Conservation (phyloP, 2,113 vertebrate genomes). For the Columbina picui region DNA sequence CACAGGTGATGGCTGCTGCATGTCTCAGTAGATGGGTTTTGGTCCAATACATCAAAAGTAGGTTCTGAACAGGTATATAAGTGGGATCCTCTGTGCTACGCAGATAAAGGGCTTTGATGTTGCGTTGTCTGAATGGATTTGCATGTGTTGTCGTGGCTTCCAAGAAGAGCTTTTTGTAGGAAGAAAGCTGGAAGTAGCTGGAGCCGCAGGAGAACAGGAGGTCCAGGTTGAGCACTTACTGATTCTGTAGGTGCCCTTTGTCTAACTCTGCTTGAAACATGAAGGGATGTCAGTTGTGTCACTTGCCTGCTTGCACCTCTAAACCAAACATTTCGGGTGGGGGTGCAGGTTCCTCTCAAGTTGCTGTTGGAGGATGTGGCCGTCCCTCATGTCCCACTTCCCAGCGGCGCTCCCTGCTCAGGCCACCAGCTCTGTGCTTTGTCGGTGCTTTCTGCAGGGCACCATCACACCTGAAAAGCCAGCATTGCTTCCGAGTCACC, state of each 20-base stretch:
- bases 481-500: background rate
- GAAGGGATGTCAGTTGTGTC: background rate
- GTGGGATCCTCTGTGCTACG: conserved; percentile 8
- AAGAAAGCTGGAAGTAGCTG: background rate
- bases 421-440: background rate
- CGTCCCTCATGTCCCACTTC: background rate
- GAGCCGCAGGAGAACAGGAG: background rate
- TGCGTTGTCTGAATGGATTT: conserved; percentile 7
- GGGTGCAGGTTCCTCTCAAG: background rate
- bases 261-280: background rate
- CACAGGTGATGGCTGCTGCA: background rate
- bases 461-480: background rate
- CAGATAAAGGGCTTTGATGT: conserved; percentile 16
- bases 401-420: background rate
- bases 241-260: background rate
- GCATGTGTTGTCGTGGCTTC: background rate
- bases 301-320: background rate
- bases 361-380: fast-evolving
- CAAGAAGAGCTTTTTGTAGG: background rate
- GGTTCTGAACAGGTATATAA: background rate
- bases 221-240: background rate
- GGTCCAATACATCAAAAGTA: background rate
- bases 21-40: background rate
- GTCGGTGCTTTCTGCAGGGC: background rate
- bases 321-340: background rate